A percentile compares a stretch with the other conserved stretches of the same genome.
These are phyloP conservation scores for Leptinotarsa rubiginosa DNA, from an alignment of 2,888 invertebrate species.

Conservation along the genomic window DNA sequence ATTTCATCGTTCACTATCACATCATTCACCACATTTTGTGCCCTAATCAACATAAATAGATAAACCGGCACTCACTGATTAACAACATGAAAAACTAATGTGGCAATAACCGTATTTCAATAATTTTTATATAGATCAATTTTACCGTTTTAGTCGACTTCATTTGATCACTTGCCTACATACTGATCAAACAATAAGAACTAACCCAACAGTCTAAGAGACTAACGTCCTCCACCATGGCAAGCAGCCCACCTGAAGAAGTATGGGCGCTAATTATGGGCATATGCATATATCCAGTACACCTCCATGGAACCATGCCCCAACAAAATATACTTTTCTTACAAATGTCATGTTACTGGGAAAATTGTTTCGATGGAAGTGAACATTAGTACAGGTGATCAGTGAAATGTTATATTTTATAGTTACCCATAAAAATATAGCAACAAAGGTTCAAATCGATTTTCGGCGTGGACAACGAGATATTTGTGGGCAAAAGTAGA, in stretches of 20 bases:
- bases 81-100: no score
- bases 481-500: no score
- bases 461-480: no score
- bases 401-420: not conserved
- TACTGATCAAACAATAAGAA: constrained; percentile 18
- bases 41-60: not conserved
- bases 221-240: constrained; percentile 37
- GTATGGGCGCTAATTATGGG: constrained; percentile 61
- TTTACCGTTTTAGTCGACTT: not conserved
- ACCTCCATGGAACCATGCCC: constrained; percentile 36
- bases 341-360: constrained; percentile 9
- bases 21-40: not conserved
- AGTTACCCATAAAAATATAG: no score
- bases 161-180: constrained; percentile 3
- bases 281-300: constrained; percentile 58
- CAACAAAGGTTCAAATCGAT: no score
- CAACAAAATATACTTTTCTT: constrained; percentile 28
- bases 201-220: constrained; percentile 28
- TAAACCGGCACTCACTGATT: not conserved
- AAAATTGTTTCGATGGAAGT: not conserved
- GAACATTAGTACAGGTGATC: constrained; percentile 4
- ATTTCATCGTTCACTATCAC: not conserved
- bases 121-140: not conserved
- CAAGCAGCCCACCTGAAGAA: constrained; percentile 36
- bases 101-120: no score